These are phyloP conservation scores for Thripadectes ignobilis DNA, from an alignment of 2,797 vertebrate genomes.

Conservation along the genomic window DNA sequence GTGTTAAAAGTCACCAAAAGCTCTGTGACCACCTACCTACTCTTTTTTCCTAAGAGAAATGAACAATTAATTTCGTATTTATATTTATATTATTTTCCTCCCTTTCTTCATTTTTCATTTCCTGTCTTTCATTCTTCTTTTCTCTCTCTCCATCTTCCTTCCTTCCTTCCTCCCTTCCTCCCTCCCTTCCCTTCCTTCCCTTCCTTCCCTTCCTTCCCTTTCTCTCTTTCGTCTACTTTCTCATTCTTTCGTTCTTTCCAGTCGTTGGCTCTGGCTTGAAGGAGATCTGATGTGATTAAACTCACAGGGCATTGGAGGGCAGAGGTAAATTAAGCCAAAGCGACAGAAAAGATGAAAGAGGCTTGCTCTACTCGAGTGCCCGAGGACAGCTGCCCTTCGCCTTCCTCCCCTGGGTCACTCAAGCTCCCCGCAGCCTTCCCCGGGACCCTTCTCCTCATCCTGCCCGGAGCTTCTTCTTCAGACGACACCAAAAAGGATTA, in stretches of 20 bases:
- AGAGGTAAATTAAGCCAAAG: constrained; percentile 48
- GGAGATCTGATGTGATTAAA: constrained; percentile 74
- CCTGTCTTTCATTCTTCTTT: background rate
- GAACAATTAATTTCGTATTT: background rate
- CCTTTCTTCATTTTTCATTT: too few relatives aligned
- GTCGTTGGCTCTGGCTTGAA: constrained; percentile 25
- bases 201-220: background rate
- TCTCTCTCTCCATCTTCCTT: background rate
- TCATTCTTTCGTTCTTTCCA: constrained; percentile 41
- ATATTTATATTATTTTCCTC: background rate
- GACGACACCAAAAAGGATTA: background rate
- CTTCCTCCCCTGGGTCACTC: background rate
- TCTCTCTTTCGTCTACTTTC: background rate
- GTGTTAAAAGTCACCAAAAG: background rate
- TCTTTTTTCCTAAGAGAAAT: background rate
- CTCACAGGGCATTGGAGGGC: constrained; percentile 61
- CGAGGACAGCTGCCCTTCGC: constrained; percentile 53
- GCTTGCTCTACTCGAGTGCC: constrained; percentile 6
- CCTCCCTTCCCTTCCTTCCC: background rate
- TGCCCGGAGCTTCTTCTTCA: background rate
- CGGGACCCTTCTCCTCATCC: background rate
- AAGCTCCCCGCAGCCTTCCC: background rate
- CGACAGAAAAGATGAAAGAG: constrained; percentile 71
- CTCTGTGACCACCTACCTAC: background rate
- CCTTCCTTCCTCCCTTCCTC: too few relatives aligned